Evolutionary conservation across 2,888 invertebrate species (phyloP).

Genomic region (Monochamus alternatus): DNA sequence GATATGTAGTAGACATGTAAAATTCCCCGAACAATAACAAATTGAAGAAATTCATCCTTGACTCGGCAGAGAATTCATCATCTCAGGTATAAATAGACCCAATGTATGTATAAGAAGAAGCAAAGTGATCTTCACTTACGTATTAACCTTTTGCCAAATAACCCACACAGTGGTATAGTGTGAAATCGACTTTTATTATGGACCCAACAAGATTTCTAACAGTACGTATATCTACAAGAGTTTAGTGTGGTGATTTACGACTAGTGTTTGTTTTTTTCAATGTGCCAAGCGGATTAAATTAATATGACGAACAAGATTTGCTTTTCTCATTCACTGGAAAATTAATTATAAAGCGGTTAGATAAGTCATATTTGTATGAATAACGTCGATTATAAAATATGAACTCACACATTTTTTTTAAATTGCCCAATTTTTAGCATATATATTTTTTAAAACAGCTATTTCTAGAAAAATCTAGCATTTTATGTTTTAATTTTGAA

Average conservation of each 20-base stretch:
- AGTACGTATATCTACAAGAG: neutral
- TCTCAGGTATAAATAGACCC: conserved; percentile 24
- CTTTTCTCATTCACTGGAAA: too few species aligned
- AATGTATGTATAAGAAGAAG: conserved; percentile 20
- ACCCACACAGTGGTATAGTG: neutral
- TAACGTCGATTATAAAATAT: too few species aligned
- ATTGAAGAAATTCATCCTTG: conserved; percentile 23
- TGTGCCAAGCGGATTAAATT: neutral
- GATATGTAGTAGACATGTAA: neutral
- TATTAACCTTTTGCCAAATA: neutral
- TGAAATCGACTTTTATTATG: neutral
- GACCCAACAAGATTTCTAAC: conserved; percentile 2
- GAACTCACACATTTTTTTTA: too few species aligned
- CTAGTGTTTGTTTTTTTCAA: conserved; percentile 4
- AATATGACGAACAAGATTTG: too few species aligned
- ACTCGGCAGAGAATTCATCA: conserved; percentile 8
- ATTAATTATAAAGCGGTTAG: too few species aligned
- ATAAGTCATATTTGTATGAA: too few species aligned
- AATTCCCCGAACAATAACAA: conserved; percentile 19
- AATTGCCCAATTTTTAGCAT: too few species aligned
- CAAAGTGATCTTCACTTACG: conserved; percentile 7
- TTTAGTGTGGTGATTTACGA: neutral
- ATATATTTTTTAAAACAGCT: too few species aligned
- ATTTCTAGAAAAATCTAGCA: too few species aligned
- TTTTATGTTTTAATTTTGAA: too few species aligned